Evolutionary conservation across 2,888 invertebrate species (phyloP).

Genomic region (Deroplatys truncata): DNA sequence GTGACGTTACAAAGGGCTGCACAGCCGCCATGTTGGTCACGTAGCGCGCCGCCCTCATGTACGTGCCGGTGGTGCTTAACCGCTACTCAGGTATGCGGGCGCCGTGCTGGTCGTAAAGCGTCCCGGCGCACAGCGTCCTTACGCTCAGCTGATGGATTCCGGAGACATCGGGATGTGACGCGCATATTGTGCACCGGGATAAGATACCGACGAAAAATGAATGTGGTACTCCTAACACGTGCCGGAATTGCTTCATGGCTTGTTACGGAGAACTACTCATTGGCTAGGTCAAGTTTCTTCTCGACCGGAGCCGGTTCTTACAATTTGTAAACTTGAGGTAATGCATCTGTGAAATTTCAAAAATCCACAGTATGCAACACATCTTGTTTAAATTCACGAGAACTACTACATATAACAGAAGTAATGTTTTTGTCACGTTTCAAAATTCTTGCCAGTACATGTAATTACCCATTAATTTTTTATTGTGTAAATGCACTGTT

Average conservation of each 20-base stretch:
- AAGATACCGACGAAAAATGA: not conserved
- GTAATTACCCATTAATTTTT: no score
- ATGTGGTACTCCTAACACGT: not conserved
- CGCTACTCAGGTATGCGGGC: slow-evolving; percentile 8
- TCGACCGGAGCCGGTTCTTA: no score
- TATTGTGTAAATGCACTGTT: no score
- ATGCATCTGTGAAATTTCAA: no score
- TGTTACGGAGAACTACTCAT: not conserved
- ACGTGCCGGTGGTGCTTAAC: not conserved
- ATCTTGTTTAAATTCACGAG: no score
- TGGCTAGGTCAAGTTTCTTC: not conserved
- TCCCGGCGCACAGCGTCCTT: not conserved
- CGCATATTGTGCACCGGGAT: not conserved
- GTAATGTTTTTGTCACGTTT: no score
- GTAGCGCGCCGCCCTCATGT: not conserved
- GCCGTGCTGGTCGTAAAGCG: slow-evolving; percentile 8
- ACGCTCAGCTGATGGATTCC: not conserved
- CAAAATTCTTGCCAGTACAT: no score
- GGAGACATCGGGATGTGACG: not conserved
- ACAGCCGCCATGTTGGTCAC: not conserved
- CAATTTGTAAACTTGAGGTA: no score
- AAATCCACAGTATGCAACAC: no score
- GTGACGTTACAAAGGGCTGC: not conserved
- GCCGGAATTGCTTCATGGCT: not conserved
- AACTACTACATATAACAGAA: no score